phyloP scores from a whole-genome alignment of 1,140 invertebrate genomes.

The Pogonus chalceus region DNA sequence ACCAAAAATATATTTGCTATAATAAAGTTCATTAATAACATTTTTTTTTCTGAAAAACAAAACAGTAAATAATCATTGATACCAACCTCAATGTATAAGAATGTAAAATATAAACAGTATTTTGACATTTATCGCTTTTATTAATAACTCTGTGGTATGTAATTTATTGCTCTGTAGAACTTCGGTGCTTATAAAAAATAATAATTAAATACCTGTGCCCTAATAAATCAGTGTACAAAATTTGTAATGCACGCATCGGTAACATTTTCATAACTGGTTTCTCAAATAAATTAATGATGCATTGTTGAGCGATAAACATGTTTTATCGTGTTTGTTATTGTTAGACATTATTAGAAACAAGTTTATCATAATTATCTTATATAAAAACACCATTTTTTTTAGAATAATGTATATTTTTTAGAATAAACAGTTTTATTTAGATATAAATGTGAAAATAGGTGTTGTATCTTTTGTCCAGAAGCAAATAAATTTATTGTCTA shows the following conservation, averaged over 20 bases:
- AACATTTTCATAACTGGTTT: background rate
- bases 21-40: too few species aligned
- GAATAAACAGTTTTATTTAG: too few species aligned
- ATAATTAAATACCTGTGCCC: background rate
- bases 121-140: background rate
- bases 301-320: background rate
- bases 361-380: background rate
- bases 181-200: background rate
- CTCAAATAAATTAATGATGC: background rate
- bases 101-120: background rate
- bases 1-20: too few species aligned
- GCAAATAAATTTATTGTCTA: too few species aligned
- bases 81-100: background rate
- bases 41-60: background rate
- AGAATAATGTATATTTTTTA: too few species aligned
- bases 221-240: background rate
- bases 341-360: background rate
- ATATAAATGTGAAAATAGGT: too few species aligned
- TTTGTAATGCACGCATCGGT: background rate
- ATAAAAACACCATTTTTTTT: too few species aligned
- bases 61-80: background rate
- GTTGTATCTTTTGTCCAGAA: too few species aligned
- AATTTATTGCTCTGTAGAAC: background rate
- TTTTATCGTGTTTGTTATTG: background rate
- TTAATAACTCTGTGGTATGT: background rate